Evolutionary conservation across 2,888 invertebrate species (phyloP), one percentile per base, ranked within the genome.

Genomic region (Drosophila silvestris): DNA sequence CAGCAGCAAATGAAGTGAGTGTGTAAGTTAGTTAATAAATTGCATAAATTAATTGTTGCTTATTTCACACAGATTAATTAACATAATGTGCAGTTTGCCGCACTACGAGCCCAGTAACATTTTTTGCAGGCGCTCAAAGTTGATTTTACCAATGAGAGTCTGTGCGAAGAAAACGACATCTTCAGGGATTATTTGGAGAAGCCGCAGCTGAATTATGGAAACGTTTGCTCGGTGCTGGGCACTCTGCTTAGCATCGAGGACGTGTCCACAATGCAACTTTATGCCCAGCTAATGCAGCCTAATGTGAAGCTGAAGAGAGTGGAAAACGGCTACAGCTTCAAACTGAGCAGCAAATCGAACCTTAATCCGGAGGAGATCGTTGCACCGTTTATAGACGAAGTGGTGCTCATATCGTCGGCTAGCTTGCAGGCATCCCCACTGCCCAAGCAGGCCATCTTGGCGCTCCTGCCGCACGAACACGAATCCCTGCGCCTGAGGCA

Each of bases 171-270:
- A 0, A 54, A 73, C 52, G 22, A 3, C 0, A 30, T 30, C 1
- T 89, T 85, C 16, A 19, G 19, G 3, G 58, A 72, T 16, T 92
- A 86, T 58, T 26, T 91, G 14, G 1, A 59, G 16, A 69, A 78
- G 0, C 41, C 51, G 1, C n/a, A 22, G 0, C 53, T 92, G 33
- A 72, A 78, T 50, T 53, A 70, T 5, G 41, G 75, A 14, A 92
- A 91, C 63, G 82, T 85, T 0, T 68, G 73, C 41, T 28, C 74
- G 1, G 81, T 92, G n/a, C 81, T 91, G 10, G 50, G 70, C 1
- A 85, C 77, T 0, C 57, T 92, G 33, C 37, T 93, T 0, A 79
- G 90, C 73, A 91, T 93, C 2, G 93, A 93, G 73, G 93, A 93
- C 72, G 33, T 90, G 1, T 78, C 88, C 19, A 63, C 9, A 14